phyloP scores from a whole-genome alignment of 2,113 vertebrate genomes.

The Bos taurus region ARS-UCD2.0 NC_037328.1:119211001-119211500 shows the following conservation, averaged over 20 bases:
- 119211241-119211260: neutral
- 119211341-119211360: neutral
- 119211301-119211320: neutral
- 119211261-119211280: neutral
- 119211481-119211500: neutral
- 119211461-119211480: conserved; percentile 19
- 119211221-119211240: neutral
- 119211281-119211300: neutral
- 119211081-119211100: neutral
- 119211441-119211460: conserved; percentile 7
- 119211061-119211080: neutral
- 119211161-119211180: neutral
- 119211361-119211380: conserved; percentile 1
- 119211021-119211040: neutral
- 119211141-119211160: neutral
- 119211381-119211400: neutral
- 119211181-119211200: neutral
- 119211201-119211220: neutral
- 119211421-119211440: neutral
- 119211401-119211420: conserved; percentile 13
- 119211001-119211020: neutral
- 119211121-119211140: conserved; percentile 9
- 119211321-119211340: conserved; percentile 6
- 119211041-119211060: neutral
- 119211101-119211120: neutral